Base-by-base conservation (phyloP, 1,140 invertebrate species). In the Hylyphantes graminicola region DNA sequence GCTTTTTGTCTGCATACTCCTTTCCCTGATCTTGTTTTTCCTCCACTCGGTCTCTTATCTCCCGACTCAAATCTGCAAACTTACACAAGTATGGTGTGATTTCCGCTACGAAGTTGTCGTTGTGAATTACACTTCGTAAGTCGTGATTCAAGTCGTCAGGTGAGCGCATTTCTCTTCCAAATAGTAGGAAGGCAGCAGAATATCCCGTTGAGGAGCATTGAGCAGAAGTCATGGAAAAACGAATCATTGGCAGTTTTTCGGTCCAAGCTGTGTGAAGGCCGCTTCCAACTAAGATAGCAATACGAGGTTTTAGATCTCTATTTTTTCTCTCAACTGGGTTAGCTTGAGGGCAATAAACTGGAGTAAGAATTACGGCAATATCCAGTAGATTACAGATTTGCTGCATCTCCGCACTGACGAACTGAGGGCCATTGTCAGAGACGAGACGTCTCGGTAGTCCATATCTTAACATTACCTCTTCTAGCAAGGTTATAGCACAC, bases 381-480 rank as follows among this genome's bases (percentile, higher is more conserved):
- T 65, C 59, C 35, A 2, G 35, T 35, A 53, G 4, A 53, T 19
- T 50, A 51, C 35, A 51, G 21, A 57, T 7, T 57, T 64, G 57
- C 64, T 76, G 74, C n/a, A 76, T 54, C 2, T 48, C 74, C 11
- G 59, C 63, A 64, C 4, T n/a, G 61, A 12, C 35, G 11, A 74
- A 74, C 72, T 59, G 72, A 17, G 13, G 5, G 13, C 76, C 76
- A n/a, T 85, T 79, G 17, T 72, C 83, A 50, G 63, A 70, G 13
- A 85, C 48, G 8, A 80, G 9, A 35, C 35, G 35, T 21, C 64
- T 21, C 12, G 83, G 83, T 8, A 64, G 8, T 35, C 64, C 19
- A 70, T 59, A 80, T 8, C 83, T 55, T 50, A 80, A 21, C 7
- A 70, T 35, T 13, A 79, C 55, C 80, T 85, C 53, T 53, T 85